Evolutionary conservation across 2,113 vertebrate genomes (phyloP).

Genomic region (Hippolais icterina): DNA sequence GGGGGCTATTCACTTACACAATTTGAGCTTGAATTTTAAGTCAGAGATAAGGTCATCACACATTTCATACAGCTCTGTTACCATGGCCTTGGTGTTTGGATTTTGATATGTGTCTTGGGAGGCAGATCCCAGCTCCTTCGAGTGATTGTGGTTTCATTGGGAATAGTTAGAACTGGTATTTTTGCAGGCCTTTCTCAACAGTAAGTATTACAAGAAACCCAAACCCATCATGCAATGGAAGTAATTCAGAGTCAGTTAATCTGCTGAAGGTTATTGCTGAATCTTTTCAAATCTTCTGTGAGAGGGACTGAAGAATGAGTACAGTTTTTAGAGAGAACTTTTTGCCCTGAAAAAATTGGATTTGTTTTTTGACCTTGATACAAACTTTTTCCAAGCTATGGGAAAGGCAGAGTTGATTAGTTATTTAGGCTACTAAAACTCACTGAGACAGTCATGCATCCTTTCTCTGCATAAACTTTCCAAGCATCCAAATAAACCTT

Average conservation of each 20-base stretch:
- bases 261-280: neutral
- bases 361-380: neutral
- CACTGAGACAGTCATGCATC: neutral
- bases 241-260: neutral
- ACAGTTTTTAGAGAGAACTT: neutral
- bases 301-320: neutral
- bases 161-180: neutral
- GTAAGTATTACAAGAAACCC: neutral
- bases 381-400: neutral
- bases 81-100: neutral
- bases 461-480: neutral
- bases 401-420: neutral
- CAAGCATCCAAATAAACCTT: neutral
- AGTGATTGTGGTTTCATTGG: neutral
- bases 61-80: neutral
- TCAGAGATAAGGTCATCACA: neutral
- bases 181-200: neutral
- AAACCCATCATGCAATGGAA: neutral
- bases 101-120: neutral
- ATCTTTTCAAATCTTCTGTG: neutral
- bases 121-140: neutral
- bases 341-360: neutral
- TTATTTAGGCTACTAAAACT: neutral
- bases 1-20: neutral
- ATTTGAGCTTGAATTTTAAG: neutral